Conservation (phyloP, 1,140 invertebrate species). For the Monochamus saltuarius region DNA sequence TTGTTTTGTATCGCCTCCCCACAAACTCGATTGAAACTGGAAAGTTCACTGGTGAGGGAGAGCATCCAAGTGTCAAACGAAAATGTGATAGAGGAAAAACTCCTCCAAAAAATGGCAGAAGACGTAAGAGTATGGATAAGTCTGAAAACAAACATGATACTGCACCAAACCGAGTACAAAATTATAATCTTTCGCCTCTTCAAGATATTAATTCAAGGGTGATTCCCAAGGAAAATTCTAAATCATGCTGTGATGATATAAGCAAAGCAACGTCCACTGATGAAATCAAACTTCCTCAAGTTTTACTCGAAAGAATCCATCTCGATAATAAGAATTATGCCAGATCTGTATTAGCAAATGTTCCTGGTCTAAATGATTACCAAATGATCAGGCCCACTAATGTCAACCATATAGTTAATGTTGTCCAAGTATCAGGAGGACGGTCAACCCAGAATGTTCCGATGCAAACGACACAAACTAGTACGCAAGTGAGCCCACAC, state of each 20-base stretch:
- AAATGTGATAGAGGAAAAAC: conserved; percentile 23
- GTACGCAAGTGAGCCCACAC: conserved; percentile 51
- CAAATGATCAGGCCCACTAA: conserved; percentile 59
- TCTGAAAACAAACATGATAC: conserved; percentile 16
- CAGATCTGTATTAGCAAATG: conserved; percentile 50
- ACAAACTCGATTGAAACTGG: conserved; percentile 6
- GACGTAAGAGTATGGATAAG: conserved; percentile 16
- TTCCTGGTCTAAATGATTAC: conserved; percentile 58
- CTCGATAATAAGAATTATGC: conserved; percentile 11
- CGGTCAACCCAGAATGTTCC: conserved; percentile 32
- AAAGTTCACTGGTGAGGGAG: conserved; percentile 9
- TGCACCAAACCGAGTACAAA: conserved; percentile 23
- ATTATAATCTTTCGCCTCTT: conserved; percentile 12
- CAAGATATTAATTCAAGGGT: conserved; percentile 14
- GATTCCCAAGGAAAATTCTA: conserved; percentile 10
- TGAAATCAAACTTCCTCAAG: conserved; percentile 3
- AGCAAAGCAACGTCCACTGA: background rate
- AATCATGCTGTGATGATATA: conserved; percentile 5
- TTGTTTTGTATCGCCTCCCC: conserved; percentile 18
- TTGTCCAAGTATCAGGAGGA: conserved; percentile 58
- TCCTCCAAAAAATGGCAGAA: conserved; percentile 18
- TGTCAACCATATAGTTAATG: conserved; percentile 59
- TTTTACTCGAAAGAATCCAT: background rate
- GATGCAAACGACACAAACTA: conserved; percentile 45
- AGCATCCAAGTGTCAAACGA: conserved; percentile 15